A percentile compares a stretch with the other conserved stretches of the same genome.
Conservation (phyloP, 2,113 vertebrate genomes). For the Pomatorhinus ruficollis region DNA sequence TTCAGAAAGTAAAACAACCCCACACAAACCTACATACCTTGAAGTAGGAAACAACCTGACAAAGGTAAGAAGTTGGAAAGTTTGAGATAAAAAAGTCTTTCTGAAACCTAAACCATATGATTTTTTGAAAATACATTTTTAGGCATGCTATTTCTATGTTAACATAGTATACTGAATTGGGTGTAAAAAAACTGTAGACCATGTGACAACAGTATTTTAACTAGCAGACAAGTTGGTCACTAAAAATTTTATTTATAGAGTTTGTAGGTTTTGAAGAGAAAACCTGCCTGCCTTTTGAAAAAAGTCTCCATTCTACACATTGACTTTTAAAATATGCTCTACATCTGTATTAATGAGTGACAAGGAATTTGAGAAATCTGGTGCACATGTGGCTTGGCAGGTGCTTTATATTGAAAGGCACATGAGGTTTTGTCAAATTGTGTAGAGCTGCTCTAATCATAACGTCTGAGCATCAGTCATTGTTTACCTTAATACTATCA, state of each 20-base stretch:
- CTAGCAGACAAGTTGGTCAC: conserved; percentile 15
- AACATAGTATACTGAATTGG: background rate
- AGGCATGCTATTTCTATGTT: background rate
- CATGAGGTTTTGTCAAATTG: conserved; percentile 55
- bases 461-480: conserved; percentile 51
- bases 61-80: background rate
- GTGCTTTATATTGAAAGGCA: conserved; percentile 64
- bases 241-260: conserved; percentile 17
- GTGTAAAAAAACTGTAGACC: background rate
- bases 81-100: background rate
- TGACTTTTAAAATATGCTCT: conserved; percentile 50
- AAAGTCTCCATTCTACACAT: conserved; percentile 32
- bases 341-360: conserved; percentile 61
- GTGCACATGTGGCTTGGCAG: conserved; percentile 68
- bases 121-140: background rate
- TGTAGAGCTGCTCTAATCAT: conserved; percentile 61
- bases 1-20: background rate
- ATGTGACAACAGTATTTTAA: conserved; percentile 9
- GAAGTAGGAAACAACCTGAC: background rate
- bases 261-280: conserved; percentile 46
- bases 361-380: conserved; percentile 69
- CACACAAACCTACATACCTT: background rate
- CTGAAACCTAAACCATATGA: background rate
- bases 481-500: conserved; percentile 65
- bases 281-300: conserved; percentile 38